A percentile compares a stretch with the other conserved stretches of the same genome.
These are phyloP conservation scores for Nixonia krombeini DNA, from an alignment of 1,140 invertebrate species.

Conservation along the genomic window DNA sequence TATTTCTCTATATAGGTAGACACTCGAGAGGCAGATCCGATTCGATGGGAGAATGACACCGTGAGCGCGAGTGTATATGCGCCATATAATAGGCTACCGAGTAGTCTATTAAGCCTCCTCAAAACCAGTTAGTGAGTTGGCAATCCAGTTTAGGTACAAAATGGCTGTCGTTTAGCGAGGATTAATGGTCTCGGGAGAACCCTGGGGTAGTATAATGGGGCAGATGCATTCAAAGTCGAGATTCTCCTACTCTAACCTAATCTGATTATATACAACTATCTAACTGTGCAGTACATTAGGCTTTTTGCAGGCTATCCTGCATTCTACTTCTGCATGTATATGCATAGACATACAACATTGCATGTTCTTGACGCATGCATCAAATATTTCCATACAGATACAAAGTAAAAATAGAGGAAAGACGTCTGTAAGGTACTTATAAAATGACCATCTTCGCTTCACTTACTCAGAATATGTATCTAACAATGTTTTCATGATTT, in stretches of 20 bases:
- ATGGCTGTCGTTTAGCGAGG: constrained; percentile 72
- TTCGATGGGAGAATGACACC: constrained; percentile 48
- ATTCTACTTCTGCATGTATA: too few relatives aligned
- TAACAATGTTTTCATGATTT: too few relatives aligned
- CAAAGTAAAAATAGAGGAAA: too few relatives aligned
- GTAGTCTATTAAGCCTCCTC: constrained; percentile 71
- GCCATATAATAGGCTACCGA: constrained; percentile 66
- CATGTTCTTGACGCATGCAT: too few relatives aligned
- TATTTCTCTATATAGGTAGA: constrained; percentile 33
- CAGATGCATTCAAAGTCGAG: constrained; percentile 66
- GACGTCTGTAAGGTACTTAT: too few relatives aligned
- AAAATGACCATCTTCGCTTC: too few relatives aligned
- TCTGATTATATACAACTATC: constrained; percentile 69
- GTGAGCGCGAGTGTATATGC: constrained; percentile 45
- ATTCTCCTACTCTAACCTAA: constrained; percentile 42
- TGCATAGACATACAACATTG: too few relatives aligned
- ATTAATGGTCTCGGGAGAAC: constrained; percentile 70
- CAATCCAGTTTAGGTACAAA: constrained; percentile 74
- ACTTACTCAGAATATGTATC: too few relatives aligned
- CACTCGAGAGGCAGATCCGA: constrained; percentile 15
- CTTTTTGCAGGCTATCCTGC: constrained; percentile 56
- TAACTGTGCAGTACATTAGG: constrained; percentile 63
- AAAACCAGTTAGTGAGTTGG: constrained; percentile 71
- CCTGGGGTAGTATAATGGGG: constrained; percentile 68
- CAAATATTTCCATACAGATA: too few relatives aligned